Conservation (phyloP, 2,113 vertebrate genomes). For the Melanerpes formicivorus region DNA sequence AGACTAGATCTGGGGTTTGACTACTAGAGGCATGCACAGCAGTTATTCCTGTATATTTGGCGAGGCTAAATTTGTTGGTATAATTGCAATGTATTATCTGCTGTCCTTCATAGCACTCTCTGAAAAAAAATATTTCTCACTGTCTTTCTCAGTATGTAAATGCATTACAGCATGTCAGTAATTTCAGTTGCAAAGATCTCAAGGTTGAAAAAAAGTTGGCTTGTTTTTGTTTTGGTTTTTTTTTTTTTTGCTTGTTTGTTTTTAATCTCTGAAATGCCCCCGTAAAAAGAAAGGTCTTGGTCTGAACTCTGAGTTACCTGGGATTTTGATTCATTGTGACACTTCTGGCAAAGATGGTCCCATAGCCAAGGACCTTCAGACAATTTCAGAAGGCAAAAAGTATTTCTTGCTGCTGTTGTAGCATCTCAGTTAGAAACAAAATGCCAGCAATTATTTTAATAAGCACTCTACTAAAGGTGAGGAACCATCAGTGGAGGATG, state of each 20-base stretch:
- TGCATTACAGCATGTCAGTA: not conserved
- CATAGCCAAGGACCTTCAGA: not conserved
- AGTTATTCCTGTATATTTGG: not conserved
- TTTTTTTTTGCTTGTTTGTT: not conserved
- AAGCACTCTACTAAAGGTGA: not conserved
- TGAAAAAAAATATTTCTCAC: not conserved
- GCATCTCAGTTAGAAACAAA: not conserved
- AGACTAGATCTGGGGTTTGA: not conserved
- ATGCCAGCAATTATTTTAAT: not conserved
- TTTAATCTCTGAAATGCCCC: not conserved
- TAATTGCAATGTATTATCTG: not conserved
- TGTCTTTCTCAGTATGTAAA: not conserved
- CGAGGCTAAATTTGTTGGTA: not conserved
- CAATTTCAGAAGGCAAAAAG: not conserved
- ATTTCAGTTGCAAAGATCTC: not conserved
- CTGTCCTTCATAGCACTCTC: not conserved
- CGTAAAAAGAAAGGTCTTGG: not conserved
- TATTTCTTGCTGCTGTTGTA: not conserved
- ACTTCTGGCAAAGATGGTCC: not conserved
- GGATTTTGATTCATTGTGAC: not conserved
- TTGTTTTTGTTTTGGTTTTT: rapidly evolving
- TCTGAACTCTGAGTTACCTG: not conserved
- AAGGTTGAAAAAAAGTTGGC: not conserved
- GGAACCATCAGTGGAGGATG: not conserved
- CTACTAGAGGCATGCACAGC: not conserved